Evolutionary conservation across 2,113 vertebrate species (phyloP).

Genomic region (Nesospiza acunhae): DNA sequence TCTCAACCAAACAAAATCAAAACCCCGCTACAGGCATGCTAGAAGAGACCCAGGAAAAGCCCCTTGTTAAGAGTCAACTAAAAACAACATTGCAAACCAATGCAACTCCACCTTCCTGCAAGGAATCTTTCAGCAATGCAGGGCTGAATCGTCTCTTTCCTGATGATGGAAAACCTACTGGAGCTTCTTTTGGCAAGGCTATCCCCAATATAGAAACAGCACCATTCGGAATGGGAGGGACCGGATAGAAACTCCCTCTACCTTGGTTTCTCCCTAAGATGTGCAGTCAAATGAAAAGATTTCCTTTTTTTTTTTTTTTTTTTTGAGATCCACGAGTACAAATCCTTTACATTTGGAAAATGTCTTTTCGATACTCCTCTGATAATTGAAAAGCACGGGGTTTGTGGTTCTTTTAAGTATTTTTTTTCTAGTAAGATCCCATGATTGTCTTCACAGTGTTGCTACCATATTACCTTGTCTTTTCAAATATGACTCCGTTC

Average conservation of each 20-base stretch:
- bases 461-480: slow-evolving; percentile 90
- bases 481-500: slow-evolving; percentile 85
- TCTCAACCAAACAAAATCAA: slow-evolving; percentile 69
- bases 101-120: slow-evolving; percentile 75
- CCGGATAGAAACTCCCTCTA: slow-evolving; percentile 59
- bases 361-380: slow-evolving; percentile 73
- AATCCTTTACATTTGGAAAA: slow-evolving; percentile 77
- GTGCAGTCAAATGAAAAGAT: slow-evolving; percentile 72
- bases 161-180: slow-evolving; percentile 62
- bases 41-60: slow-evolving; percentile 78
- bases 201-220: slow-evolving; percentile 82
- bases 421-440: slow-evolving; percentile 82
- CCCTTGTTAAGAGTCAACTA: slow-evolving; percentile 75
- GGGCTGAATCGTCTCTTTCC: slow-evolving; percentile 67
- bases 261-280: slow-evolving; percentile 73
- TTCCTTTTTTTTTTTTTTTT: not conserved
- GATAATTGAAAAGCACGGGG: slow-evolving; percentile 52
- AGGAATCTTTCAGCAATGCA: slow-evolving; percentile 70
- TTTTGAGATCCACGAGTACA: slow-evolving; percentile 76
- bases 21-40: slow-evolving; percentile 74
- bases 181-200: slow-evolving; percentile 86
- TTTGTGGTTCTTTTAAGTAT: not conserved
- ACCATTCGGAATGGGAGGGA: slow-evolving; percentile 77
- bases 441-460: slow-evolving; percentile 99
- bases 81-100: slow-evolving; percentile 75